phyloP scores from a whole-genome alignment of 1,140 invertebrate species.

The Drosophila chauvacae region DNA sequence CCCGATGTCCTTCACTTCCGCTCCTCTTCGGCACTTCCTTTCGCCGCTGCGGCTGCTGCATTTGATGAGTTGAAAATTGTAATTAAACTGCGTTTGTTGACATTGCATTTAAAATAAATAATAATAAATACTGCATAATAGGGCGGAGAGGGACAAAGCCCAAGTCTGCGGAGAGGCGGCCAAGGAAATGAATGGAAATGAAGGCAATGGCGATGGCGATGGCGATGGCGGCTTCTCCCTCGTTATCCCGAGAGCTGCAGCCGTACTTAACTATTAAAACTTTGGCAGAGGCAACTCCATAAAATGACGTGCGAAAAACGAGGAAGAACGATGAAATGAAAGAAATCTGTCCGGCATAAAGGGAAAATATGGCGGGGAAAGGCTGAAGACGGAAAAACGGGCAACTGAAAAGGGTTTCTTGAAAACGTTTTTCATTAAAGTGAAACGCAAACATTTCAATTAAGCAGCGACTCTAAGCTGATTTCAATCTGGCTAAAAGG shows the following conservation, averaged over 20 bases:
- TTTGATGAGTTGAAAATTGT: slow-evolving; percentile 83
- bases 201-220: slow-evolving; percentile 20
- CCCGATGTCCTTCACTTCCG: slow-evolving; percentile 50
- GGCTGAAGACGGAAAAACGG: not conserved
- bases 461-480: slow-evolving; percentile 70
- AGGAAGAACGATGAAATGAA: slow-evolving; percentile 60
- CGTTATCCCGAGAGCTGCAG: slow-evolving; percentile 30
- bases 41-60: slow-evolving; percentile 54
- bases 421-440: slow-evolving; percentile 79
- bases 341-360: slow-evolving; percentile 38
- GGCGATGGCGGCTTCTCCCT: slow-evolving; percentile 3
- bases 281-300: slow-evolving; percentile 64
- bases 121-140: slow-evolving; percentile 75
- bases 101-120: slow-evolving; percentile 81
- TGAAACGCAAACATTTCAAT: slow-evolving; percentile 80
- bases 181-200: slow-evolving; percentile 72
- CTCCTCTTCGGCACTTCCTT: slow-evolving; percentile 14
- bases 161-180: slow-evolving; percentile 19
- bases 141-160: slow-evolving; percentile 43
- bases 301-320: slow-evolving; percentile 70
- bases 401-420: slow-evolving; percentile 64
- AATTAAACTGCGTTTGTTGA: slow-evolving; percentile 83
- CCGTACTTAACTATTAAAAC: slow-evolving; percentile 73
- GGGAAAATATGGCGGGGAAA: slow-evolving; percentile 19
- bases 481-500: slow-evolving; percentile 83